These are phyloP conservation scores for Hoplodrina ambigua DNA, from an alignment of 2,888 invertebrate genomes.

Conservation along the genomic window DNA sequence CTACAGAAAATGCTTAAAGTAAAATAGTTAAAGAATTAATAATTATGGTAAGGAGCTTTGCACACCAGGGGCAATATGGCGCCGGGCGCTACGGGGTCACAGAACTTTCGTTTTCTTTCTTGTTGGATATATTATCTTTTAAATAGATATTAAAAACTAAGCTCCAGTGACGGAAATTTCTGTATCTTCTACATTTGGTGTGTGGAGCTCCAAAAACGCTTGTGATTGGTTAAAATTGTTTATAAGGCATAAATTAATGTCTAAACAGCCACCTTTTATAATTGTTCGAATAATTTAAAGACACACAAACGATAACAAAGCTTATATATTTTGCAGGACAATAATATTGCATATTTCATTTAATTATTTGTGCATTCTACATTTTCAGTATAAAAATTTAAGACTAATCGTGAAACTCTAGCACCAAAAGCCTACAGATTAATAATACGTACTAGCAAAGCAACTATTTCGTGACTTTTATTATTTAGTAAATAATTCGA, in stretches of 20 bases:
- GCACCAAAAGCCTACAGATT: slow-evolving; percentile 82
- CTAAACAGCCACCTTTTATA: slow-evolving; percentile 8
- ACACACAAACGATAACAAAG: slow-evolving; percentile 23
- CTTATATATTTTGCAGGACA: slow-evolving; percentile 31
- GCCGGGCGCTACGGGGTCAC: not conserved
- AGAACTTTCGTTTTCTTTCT: not conserved
- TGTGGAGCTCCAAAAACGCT: not conserved
- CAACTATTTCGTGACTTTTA: slow-evolving; percentile 67
- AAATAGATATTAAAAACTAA: not conserved
- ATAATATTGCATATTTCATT: slow-evolving; percentile 34
- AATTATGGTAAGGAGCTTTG: not conserved
- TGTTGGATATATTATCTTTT: no score
- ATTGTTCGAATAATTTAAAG: slow-evolving; percentile 21
- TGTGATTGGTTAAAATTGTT: not conserved
- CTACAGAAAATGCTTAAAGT: slow-evolving; percentile 7
- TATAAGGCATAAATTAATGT: slow-evolving; percentile 3
- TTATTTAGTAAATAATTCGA: slow-evolving; percentile 51
- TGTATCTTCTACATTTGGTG: not conserved
- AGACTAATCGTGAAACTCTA: slow-evolving; percentile 80
- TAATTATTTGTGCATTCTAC: slow-evolving; percentile 74
- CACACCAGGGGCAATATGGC: not conserved
- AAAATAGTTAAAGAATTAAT: not conserved
- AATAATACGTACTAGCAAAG: slow-evolving; percentile 76
- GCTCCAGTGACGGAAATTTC: no score
- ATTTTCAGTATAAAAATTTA: slow-evolving; percentile 76